A percentile compares a stretch with the other conserved stretches of the same genome.
Evolutionary conservation across 2,113 vertebrate genomes (phyloP).

Genomic region (Albula glossodonta): DNA sequence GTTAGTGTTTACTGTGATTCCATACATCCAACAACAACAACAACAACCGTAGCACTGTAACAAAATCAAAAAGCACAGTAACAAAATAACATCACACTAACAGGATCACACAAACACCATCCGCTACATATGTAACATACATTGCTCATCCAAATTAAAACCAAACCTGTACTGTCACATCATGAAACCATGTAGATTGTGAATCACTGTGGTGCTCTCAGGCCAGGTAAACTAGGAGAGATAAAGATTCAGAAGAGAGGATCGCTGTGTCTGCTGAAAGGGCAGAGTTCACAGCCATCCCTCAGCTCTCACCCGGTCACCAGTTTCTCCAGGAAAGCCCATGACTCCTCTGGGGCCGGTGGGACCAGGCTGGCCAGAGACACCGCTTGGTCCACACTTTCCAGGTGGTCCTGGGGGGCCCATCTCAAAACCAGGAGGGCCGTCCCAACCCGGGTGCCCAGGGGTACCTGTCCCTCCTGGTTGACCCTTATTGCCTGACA

Average conservation of each 20-base stretch:
- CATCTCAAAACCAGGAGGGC: constrained; percentile 42
- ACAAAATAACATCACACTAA: not conserved
- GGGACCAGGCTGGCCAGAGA: constrained; percentile 61
- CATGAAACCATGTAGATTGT: not conserved
- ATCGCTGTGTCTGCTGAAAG: not conserved
- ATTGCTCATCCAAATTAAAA: not conserved
- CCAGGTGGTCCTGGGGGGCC: constrained; percentile 54
- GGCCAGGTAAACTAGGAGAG: not conserved
- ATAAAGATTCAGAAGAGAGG: not conserved
- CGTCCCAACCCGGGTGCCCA: constrained; percentile 50
- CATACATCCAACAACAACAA: not conserved
- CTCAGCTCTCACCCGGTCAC: constrained; percentile 64
- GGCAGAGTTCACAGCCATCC: not conserved
- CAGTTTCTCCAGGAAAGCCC: constrained; percentile 73
- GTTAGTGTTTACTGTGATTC: not conserved
- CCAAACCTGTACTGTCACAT: not conserved
- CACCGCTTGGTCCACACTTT: constrained; percentile 43
- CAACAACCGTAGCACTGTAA: not conserved
- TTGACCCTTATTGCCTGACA: constrained; percentile 60
- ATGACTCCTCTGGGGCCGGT: constrained; percentile 53
- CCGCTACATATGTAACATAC: not conserved
- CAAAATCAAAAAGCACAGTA: not conserved
- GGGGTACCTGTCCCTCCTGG: constrained; percentile 43
- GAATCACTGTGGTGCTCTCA: not conserved
- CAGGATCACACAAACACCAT: too few relatives aligned